phyloP scores from a whole-genome alignment of 2,113 vertebrate genomes.

The Phylloscopus trochilus region DNA sequence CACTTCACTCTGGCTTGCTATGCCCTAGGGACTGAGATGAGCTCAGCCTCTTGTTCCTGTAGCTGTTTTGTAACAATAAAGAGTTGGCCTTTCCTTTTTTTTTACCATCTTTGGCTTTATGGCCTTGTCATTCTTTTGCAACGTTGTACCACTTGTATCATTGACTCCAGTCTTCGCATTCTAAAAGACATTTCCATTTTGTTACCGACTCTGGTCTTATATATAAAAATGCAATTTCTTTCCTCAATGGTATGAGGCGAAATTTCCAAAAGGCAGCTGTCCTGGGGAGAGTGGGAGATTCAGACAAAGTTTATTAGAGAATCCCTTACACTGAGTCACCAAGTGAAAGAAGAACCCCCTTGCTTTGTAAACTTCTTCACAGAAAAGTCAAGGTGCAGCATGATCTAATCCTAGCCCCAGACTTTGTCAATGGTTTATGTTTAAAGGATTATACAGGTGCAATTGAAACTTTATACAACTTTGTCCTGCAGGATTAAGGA shows the following conservation, averaged over 20 bases:
- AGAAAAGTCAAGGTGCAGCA: not conserved
- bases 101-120: too few relatives aligned
- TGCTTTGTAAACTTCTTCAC: not conserved
- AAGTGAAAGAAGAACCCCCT: not conserved
- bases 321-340: not conserved
- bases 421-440: not conserved
- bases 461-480: not conserved
- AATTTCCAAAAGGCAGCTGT: not conserved
- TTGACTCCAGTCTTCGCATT: not conserved
- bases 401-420: not conserved
- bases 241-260: not conserved
- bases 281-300: not conserved
- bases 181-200: not conserved
- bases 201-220: not conserved
- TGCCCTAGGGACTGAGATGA: too few relatives aligned
- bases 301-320: not conserved
- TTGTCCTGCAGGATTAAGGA: not conserved
- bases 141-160: too few relatives aligned
- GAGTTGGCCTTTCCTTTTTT: too few relatives aligned
- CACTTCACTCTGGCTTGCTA: too few relatives aligned
- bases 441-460: not conserved
- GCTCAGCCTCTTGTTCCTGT: too few relatives aligned
- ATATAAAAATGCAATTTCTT: not conserved
- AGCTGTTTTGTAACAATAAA: too few relatives aligned
- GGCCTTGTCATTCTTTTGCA: too few relatives aligned